Evolutionary conservation across 2,113 vertebrate species (phyloP), one percentile per base, ranked within the genome.

Genomic region (Silurus meridionalis): DNA sequence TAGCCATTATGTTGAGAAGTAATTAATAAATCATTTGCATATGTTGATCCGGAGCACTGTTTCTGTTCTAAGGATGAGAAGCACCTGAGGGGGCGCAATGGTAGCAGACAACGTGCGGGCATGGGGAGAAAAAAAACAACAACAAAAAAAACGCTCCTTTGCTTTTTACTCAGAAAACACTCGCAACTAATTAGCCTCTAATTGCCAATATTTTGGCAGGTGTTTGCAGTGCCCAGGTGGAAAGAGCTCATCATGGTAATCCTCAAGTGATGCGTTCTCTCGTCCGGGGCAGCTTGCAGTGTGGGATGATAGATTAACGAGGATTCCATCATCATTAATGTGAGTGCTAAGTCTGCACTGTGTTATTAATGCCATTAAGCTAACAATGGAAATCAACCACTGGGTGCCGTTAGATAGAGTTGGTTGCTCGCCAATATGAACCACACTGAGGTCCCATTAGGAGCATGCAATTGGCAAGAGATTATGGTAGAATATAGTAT

Each of bases 21-120:
- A 98, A 99, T 98, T 99, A 98, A 98, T 98, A 98, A 98, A 94
- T 95, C 97, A 97, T 99, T 98, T 98, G 97, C 97, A 96, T 95
- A 97, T 95, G 96, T 97, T 95, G 96, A 97, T 94, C 97, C 95
- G 94, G 96, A 96, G 96, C 97, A 96, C 96, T 96, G 97, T 96
- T 97, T 96, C 97, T 97, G 95, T 97, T 98, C 96, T 96, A 95
- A 96, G 97, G 96, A 97, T 97, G 97, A 93, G 60, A 95, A 95
- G 97, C 97, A 96, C 96, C 97, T 97, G 96, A 96, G 95, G 96
- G 37, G 97, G 86, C 19, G 97, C 93, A 93, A 93, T 94, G 93
- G 93, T 92, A 94, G 93, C 90, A 19, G 95, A 96, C 95, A 95
- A 96, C 96, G 97, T 97, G 79, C 97, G 96, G 96, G 97, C 96